phyloP scores from a whole-genome alignment of 2,113 vertebrate genomes.

The Sceloporus tristichus region DNA sequence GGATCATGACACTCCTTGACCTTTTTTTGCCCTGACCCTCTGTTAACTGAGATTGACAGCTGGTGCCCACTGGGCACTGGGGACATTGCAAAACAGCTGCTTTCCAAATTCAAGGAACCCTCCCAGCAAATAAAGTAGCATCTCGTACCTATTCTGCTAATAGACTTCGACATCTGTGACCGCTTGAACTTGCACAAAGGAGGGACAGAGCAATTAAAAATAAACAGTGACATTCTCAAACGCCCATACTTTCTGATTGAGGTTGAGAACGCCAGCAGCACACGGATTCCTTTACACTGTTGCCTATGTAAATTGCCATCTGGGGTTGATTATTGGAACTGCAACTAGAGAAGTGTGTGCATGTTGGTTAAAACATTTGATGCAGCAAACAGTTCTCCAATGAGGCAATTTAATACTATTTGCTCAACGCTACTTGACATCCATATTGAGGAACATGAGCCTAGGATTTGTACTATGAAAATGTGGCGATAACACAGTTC shows the following conservation, averaged over 20 bases:
- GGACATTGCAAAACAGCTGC: conserved; percentile 68
- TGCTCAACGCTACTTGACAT: conserved; percentile 53
- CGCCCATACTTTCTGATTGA: conserved; percentile 69
- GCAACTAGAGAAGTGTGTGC: conserved; percentile 57
- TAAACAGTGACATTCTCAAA: conserved; percentile 79
- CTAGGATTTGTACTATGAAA: conserved; percentile 64
- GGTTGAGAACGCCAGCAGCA: conserved; percentile 68
- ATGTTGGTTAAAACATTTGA: conserved; percentile 72
- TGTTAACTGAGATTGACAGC: conserved; percentile 71
- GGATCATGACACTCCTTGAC: conserved; percentile 67
- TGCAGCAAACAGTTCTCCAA: conserved; percentile 63
- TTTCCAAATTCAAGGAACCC: conserved; percentile 67
- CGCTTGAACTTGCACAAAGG: conserved; percentile 76
- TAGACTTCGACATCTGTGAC: conserved; percentile 77
- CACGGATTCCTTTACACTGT: conserved; percentile 68
- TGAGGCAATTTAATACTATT: conserved; percentile 55
- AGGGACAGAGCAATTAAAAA: conserved; percentile 78
- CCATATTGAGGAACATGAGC: conserved; percentile 63
- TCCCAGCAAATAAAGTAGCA: conserved; percentile 68
- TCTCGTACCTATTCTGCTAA: conserved; percentile 74
- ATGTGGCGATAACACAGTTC: conserved; percentile 49
- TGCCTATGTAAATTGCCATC: conserved; percentile 76
- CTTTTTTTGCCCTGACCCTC: conserved; percentile 63
- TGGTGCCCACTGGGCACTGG: conserved; percentile 66
- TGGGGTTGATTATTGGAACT: conserved; percentile 78